Evolutionary conservation across 2,888 invertebrate genomes (phyloP).

Genomic region (Mimumesa dahlbomi): DNA sequence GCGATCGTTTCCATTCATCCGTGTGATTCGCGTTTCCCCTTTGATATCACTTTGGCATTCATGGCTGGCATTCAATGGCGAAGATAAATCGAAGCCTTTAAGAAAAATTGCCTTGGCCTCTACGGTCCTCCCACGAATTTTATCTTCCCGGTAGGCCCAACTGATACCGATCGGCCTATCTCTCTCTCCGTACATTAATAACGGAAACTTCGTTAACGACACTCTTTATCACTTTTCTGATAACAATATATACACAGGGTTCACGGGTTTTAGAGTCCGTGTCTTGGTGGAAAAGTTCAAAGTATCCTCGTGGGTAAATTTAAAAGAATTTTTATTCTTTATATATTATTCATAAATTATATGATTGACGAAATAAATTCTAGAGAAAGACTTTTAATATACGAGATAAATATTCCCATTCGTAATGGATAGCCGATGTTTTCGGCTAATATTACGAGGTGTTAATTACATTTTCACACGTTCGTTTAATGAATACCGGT

Average conservation of each 20-base stretch:
- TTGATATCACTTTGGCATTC: constrained; percentile 57
- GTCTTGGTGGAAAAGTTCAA: too few relatives aligned
- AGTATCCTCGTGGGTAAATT: too few relatives aligned
- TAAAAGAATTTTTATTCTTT: too few relatives aligned
- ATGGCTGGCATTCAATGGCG: constrained; percentile 42
- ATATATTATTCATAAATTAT: too few relatives aligned
- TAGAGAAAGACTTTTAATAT: too few relatives aligned
- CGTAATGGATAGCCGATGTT: too few relatives aligned
- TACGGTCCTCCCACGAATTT: constrained; percentile 50
- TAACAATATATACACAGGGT: constrained; percentile 28
- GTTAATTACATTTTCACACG: constrained; percentile 33
- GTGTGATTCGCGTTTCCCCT: constrained; percentile 57
- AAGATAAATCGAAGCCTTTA: constrained; percentile 59
- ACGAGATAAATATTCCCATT: too few relatives aligned
- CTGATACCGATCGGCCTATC: constrained; percentile 49
- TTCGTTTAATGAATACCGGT: constrained; percentile 20
- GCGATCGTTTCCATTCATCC: constrained; percentile 57
- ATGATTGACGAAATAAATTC: too few relatives aligned
- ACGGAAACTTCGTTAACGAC: constrained; percentile 52
- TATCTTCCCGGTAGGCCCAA: constrained; percentile 39
- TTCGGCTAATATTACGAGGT: constrained; percentile 16
- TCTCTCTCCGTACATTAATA: constrained; percentile 38
- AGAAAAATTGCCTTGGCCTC: constrained; percentile 52
- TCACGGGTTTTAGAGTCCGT: too few relatives aligned
- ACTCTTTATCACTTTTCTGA: constrained; percentile 42